These are phyloP conservation scores for Papilio gigon DNA, from an alignment of 2,888 invertebrate species.

Conservation along the genomic window DNA sequence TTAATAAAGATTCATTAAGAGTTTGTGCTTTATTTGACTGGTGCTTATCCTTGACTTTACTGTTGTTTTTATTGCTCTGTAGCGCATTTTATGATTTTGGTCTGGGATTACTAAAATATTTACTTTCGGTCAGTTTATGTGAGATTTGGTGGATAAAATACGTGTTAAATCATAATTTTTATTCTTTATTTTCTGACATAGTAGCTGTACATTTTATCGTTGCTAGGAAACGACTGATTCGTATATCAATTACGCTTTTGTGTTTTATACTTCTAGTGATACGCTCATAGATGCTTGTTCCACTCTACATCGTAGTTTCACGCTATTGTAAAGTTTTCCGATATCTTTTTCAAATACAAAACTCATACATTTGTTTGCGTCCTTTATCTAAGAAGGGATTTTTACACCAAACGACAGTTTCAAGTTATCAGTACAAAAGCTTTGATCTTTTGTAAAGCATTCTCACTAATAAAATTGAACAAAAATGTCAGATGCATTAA, in stretches of 20 bases:
- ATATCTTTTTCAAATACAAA: not conserved
- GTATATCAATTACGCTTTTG: too few relatives aligned
- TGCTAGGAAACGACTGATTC: too few relatives aligned
- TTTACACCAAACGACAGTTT: slow-evolving; percentile 1
- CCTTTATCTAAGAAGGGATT: not conserved
- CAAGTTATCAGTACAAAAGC: not conserved
- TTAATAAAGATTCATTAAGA: slow-evolving; percentile 3
- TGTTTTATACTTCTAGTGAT: too few relatives aligned
- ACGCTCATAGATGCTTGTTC: too few relatives aligned
- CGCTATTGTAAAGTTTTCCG: not conserved
- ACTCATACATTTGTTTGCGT: not conserved
- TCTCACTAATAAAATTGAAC: not conserved
- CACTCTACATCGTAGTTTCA: not conserved
- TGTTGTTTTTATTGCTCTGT: slow-evolving; percentile 9
- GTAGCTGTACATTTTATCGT: too few relatives aligned
- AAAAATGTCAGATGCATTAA: not conserved
- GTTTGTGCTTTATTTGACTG: slow-evolving; percentile 9
- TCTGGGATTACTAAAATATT: not conserved
- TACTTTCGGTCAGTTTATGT: not conserved
- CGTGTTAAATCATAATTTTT: too few relatives aligned
- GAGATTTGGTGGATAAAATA: not conserved
- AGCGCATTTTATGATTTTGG: slow-evolving; percentile 16
- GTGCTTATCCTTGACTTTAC: slow-evolving; percentile 15
- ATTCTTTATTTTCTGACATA: too few relatives aligned
- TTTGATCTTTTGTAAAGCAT: slow-evolving; percentile 7